Percentiles rank a stretch among this genome's conserved stretches.
phyloP scores from a whole-genome alignment of 2,113 vertebrate genomes.

The Hypomesus transpacificus region DNA sequence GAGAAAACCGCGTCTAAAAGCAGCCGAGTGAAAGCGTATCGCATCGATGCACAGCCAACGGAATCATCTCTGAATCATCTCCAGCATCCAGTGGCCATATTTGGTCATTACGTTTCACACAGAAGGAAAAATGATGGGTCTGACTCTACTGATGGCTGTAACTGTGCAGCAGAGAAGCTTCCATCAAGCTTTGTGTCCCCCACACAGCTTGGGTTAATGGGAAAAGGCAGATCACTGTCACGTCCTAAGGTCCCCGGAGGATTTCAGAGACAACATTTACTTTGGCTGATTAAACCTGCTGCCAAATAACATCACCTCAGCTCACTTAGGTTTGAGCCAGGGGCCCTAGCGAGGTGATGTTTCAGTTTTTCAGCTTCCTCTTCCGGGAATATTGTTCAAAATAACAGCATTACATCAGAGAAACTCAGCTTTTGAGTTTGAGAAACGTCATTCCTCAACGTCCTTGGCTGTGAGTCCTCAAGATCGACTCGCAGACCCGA shows the following conservation, averaged over 20 bases:
- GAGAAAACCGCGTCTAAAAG: slow-evolving; percentile 42
- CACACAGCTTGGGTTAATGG: slow-evolving; percentile 40
- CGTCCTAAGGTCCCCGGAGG: slow-evolving; percentile 17
- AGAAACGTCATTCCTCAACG: not conserved
- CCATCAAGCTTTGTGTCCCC: slow-evolving; percentile 45
- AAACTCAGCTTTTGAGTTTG: not conserved
- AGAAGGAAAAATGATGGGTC: slow-evolving; percentile 50
- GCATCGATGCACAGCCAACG: slow-evolving; percentile 50
- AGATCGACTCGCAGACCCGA: no score
- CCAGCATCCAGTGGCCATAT: slow-evolving; percentile 63
- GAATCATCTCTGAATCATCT: slow-evolving; percentile 64
- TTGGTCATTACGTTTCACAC: slow-evolving; percentile 57
- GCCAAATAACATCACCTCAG: slow-evolving; percentile 33
- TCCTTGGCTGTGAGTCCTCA: no score
- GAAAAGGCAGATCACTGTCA: slow-evolving; percentile 47
- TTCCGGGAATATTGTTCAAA: no score
- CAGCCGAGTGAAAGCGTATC: slow-evolving; percentile 29
- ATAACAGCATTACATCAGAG: no score
- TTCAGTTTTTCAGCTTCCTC: no score
- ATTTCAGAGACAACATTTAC: slow-evolving; percentile 56
- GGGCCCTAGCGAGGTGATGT: not conserved
- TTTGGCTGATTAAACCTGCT: slow-evolving; percentile 53
- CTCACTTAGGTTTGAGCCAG: slow-evolving; percentile 1
- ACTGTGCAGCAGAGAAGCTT: slow-evolving; percentile 37
- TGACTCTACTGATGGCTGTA: slow-evolving; percentile 20